phyloP scores from a whole-genome alignment of 1,140 invertebrate species.

The Drosophila lacteicornis region DNA sequence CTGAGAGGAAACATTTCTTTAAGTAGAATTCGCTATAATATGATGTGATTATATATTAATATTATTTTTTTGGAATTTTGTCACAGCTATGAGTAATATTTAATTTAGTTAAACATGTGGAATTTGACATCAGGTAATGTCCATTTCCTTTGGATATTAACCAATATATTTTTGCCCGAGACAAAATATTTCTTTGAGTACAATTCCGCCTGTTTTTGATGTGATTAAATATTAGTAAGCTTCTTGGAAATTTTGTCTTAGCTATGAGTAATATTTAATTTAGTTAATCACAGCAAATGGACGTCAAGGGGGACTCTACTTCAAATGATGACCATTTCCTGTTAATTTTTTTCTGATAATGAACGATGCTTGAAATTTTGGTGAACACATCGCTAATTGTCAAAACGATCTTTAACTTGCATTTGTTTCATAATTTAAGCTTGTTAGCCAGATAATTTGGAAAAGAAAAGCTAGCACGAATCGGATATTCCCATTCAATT shows the following conservation, averaged over 20 bases:
- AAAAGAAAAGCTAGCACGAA: constrained; percentile 20
- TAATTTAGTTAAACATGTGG: background rate
- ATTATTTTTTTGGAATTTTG: background rate
- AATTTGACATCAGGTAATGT: no score
- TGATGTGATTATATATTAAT: background rate
- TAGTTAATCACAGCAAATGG: background rate
- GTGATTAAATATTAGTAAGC: background rate
- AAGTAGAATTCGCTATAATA: background rate
- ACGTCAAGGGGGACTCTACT: background rate
- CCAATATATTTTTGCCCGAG: background rate
- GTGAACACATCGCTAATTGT: constrained; percentile 3
- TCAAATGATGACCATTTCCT: constrained; percentile 1
- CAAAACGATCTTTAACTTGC: background rate
- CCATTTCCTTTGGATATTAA: no score
- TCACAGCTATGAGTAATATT: constrained; percentile 1
- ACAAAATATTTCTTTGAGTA: background rate
- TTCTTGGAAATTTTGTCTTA: background rate
- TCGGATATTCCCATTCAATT: constrained; percentile 59
- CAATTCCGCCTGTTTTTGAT: background rate
- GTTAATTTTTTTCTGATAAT: background rate
- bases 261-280: constrained; percentile 9
- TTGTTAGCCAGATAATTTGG: constrained; percentile 7
- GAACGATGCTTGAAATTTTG: background rate
- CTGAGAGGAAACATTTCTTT: background rate
- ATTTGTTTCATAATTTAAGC: constrained; percentile 7